Evolutionary conservation across 2,797 vertebrate genomes (phyloP).

Genomic region (Acrossocheilus fasciatus): DNA sequence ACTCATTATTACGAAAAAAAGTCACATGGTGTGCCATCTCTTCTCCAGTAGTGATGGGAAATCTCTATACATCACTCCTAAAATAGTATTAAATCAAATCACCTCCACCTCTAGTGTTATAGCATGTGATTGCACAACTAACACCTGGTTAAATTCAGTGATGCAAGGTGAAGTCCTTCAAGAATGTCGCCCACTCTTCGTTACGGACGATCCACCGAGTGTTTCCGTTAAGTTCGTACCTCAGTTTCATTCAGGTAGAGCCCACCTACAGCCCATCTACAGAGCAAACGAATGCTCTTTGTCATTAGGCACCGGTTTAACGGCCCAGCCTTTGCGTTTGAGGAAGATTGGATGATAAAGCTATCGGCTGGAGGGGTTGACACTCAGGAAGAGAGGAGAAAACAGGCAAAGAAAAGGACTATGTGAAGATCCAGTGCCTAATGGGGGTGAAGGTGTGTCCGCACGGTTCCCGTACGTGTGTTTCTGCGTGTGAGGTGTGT

Average conservation of each 20-base stretch:
- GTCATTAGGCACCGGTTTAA: slow-evolving; percentile 35
- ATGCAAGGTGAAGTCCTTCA: slow-evolving; percentile 49
- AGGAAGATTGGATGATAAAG: slow-evolving; percentile 30
- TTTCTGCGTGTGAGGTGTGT: slow-evolving; percentile 35
- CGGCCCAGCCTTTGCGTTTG: slow-evolving; percentile 30
- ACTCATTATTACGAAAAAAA: slow-evolving; percentile 25
- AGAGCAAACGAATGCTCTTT: slow-evolving; percentile 36
- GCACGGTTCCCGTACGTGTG: slow-evolving; percentile 27
- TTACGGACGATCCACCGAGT: background rate
- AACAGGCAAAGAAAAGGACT: slow-evolving; percentile 48
- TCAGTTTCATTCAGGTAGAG: slow-evolving; percentile 42
- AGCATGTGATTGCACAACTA: slow-evolving; percentile 46
- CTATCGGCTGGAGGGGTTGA: slow-evolving; percentile 43
- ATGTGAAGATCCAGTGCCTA: slow-evolving; percentile 56
- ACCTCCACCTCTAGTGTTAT: slow-evolving; percentile 37
- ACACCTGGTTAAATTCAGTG: slow-evolving; percentile 59
- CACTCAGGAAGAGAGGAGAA: slow-evolving; percentile 27
- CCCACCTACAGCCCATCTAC: slow-evolving; percentile 49
- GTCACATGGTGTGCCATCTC: slow-evolving; percentile 11
- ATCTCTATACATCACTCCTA: slow-evolving; percentile 45
- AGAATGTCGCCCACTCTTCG: slow-evolving; percentile 22
- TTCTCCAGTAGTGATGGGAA: slow-evolving; percentile 36
- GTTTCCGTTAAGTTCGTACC: slow-evolving; percentile 31
- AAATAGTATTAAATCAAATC: slow-evolving; percentile 48
- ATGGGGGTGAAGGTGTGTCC: slow-evolving; percentile 49